These are phyloP conservation scores for Sisyra nigra DNA, from an alignment of 2,888 invertebrate genomes.

Conservation along the genomic window DNA sequence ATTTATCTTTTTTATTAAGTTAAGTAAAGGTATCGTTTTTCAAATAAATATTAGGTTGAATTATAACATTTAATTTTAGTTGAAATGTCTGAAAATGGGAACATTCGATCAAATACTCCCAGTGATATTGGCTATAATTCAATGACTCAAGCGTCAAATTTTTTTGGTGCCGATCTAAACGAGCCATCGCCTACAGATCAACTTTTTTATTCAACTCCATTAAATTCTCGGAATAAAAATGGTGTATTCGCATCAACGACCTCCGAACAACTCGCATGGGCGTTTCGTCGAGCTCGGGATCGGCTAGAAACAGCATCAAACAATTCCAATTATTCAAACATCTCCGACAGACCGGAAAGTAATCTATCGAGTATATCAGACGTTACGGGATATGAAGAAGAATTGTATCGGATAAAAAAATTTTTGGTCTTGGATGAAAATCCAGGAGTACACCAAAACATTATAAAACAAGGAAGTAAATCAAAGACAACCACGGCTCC, in stretches of 20 bases:
- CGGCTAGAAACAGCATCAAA: slow-evolving; percentile 10
- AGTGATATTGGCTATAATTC: no score
- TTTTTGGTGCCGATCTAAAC: no score
- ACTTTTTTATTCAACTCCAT: no score
- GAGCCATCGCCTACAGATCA: no score
- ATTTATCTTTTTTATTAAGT: no score
- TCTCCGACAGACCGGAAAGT: slow-evolving; percentile 9
- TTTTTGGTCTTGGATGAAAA: slow-evolving; percentile 6
- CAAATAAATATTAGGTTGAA: no score
- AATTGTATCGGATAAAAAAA: slow-evolving; percentile 10
- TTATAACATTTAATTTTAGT: no score
- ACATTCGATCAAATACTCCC: no score
- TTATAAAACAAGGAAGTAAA: slow-evolving; percentile 4
- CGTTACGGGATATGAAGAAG: slow-evolving; percentile 11
- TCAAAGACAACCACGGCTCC: neutral
- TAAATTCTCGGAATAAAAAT: no score
- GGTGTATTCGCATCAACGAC: neutral
- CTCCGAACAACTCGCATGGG: slow-evolving; percentile 2
- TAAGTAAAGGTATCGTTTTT: no score
- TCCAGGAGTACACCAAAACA: slow-evolving; percentile 2
- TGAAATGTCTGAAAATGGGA: no score
- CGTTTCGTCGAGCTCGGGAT: slow-evolving; percentile 2
- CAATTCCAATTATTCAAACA: slow-evolving; percentile 9
- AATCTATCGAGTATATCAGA: slow-evolving; percentile 11
- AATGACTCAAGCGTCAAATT: no score